Evolutionary conservation across 2,888 invertebrate genomes (phyloP).

Genomic region (Erebia palarica): DNA sequence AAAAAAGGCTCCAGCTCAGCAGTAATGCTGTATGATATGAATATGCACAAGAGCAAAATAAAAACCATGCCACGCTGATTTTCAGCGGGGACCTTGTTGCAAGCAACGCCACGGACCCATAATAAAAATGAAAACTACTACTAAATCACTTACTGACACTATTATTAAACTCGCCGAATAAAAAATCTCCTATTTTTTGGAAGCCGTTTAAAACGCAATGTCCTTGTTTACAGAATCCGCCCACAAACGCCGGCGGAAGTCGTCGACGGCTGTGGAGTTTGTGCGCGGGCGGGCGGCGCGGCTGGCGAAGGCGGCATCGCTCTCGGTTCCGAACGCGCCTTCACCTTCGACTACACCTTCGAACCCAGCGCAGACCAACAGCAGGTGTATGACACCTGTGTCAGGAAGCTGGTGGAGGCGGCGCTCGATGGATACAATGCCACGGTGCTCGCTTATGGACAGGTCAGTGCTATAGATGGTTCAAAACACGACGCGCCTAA

Average conservation of each 20-base stretch:
- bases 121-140: too few relatives aligned
- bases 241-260: conserved; percentile 96
- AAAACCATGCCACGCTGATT: too few relatives aligned
- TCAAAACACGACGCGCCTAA: too few relatives aligned
- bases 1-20: too few relatives aligned
- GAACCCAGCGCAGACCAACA: conserved; percentile 89
- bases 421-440: conserved; percentile 98
- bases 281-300: conserved; percentile 94
- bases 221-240: conserved; percentile 87
- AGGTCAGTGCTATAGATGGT: conserved; percentile 79
- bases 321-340: conserved; percentile 95
- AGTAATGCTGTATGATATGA: too few relatives aligned
- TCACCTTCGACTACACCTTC: conserved; percentile 98
- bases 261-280: conserved; percentile 96
- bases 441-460: conserved; percentile 98
- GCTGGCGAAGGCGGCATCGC: conserved; percentile 95
- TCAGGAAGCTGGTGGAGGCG: conserved; percentile 93
- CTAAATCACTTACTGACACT: too few relatives aligned
- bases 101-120: too few relatives aligned
- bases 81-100: too few relatives aligned
- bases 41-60: too few relatives aligned
- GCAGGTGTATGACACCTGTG: conserved; percentile 91
- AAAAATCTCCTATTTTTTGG: too few relatives aligned
- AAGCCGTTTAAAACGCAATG: too few relatives aligned
- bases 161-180: too few relatives aligned